Evolutionary conservation across 2,888 invertebrate species (phyloP), one percentile per base, ranked within the genome.

Genomic region (Tillus elongatus): DNA sequence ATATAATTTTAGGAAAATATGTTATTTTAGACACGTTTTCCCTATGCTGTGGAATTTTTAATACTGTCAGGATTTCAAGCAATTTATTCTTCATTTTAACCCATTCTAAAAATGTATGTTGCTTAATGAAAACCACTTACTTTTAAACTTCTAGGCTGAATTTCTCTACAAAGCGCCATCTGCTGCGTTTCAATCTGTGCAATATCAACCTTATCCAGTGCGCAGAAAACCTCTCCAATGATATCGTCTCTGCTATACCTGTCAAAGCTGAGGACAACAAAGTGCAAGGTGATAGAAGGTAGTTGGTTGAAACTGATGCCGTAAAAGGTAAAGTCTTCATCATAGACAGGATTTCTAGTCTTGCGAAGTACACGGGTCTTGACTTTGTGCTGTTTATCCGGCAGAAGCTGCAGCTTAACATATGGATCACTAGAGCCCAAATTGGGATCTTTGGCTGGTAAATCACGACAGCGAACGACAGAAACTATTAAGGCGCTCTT

Each of bases 281-380:
- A 93, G 69, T 95, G 93, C 35, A 93, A 72, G 3, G 92, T 93
- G 65, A 91, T 90, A 57, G 80, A 82, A 59, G 84, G 74, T 41
- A 95, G 73, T 66, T 95, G 92, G 58, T 83, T 82, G 49, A 82
- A 79, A 33, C 80, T 81, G 54, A 92, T 78, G 37, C 96, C 96
- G 62, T 95, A 98, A 74, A 98, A 97, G 1, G 96, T 97, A 64
- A 98, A 98, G 65, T 96, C 96, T 67, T 98, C 98, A 58, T 98
- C 96, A 67, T 96, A 98, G 2, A 91, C 84, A 0, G 98, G 98
- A 68, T 91, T 90, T 36, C 89, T 76, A 30, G 97, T 96, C 64
- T 96, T 95, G 47, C 96, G 80, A 26, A 97, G 79, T 4, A 98
- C 96, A 39, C 96, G 75, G 42, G 95, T 95, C 69, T 95, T 96